Percentiles rank a stretch among this genome's conserved stretches.
Conservation (phyloP, 2,888 invertebrate species). For the Emmelina monodactyla region DNA sequence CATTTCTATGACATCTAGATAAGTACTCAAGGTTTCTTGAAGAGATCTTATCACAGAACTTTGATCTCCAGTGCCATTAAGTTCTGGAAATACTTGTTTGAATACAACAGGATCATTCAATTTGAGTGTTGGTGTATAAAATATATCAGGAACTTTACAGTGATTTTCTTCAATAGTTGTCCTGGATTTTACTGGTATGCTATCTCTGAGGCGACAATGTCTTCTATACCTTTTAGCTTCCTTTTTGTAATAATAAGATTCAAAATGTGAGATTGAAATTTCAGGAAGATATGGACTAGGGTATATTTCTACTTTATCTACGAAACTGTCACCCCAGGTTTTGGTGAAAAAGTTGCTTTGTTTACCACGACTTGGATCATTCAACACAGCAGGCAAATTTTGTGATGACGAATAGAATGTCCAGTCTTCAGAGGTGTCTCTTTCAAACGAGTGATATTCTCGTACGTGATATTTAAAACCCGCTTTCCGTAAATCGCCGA, state of each 20-base stretch:
- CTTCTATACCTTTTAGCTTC: constrained; percentile 72
- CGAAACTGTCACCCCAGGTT: constrained; percentile 96
- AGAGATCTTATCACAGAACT: constrained; percentile 72
- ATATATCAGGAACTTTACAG: constrained; percentile 83
- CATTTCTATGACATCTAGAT: constrained; percentile 94
- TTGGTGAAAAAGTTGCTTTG: constrained; percentile 93
- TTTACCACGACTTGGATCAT: constrained; percentile 93
- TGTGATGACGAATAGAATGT: constrained; percentile 91
- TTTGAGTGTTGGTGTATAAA: constrained; percentile 80
- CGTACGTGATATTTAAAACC: constrained; percentile 89
- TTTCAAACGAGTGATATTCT: constrained; percentile 65
- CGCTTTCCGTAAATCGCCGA: constrained; percentile 86
- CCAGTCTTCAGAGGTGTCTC: constrained; percentile 69
- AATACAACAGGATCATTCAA: constrained; percentile 84
- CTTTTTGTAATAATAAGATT: constrained; percentile 84
- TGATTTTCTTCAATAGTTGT: constrained; percentile 56
- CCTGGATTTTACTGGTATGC: constrained; percentile 40
- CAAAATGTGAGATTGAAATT: constrained; percentile 84
- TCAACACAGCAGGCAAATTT: constrained; percentile 93
- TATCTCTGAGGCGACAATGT: constrained; percentile 65
- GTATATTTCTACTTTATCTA: constrained; percentile 80
- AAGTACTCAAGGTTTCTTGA: constrained; percentile 92
- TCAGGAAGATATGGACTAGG: constrained; percentile 84
- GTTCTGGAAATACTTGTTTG: constrained; percentile 81
- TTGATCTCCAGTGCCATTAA: constrained; percentile 63